Evolutionary conservation across 2,888 invertebrate genomes (phyloP).

Genomic region (Palloptera scutellata): DNA sequence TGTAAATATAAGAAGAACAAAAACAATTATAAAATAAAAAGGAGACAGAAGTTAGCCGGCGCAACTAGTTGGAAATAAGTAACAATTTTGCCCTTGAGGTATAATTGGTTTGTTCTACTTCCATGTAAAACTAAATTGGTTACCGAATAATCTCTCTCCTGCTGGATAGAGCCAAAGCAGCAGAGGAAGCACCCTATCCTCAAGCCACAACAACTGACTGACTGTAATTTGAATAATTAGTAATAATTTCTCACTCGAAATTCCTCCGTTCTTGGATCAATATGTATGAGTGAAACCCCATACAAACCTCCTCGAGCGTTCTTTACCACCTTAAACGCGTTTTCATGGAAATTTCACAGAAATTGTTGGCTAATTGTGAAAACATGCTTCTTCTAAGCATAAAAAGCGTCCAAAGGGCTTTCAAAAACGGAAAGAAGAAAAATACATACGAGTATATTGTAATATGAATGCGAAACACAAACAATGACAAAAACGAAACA

Average conservation of each 20-base stretch:
- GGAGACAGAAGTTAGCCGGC: neutral
- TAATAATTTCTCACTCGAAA: too few relatives aligned
- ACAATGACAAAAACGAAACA: slow-evolving; percentile 34
- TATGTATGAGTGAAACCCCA: neutral
- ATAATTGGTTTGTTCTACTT: too few relatives aligned
- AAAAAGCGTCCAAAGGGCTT: neutral
- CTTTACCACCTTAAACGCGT: neutral
- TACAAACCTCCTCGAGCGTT: neutral
- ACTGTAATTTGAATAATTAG: too few relatives aligned
- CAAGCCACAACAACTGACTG: too few relatives aligned
- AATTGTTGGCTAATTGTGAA: slow-evolving; percentile 27
- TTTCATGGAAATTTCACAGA: slow-evolving; percentile 12
- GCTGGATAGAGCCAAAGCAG: too few relatives aligned
- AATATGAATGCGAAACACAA: slow-evolving; percentile 15
- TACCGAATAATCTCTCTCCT: too few relatives aligned
- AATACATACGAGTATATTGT: neutral
- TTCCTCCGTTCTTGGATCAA: neutral
- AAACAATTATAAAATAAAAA: neutral
- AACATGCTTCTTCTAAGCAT: slow-evolving; percentile 3
- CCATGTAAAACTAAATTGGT: too few relatives aligned
- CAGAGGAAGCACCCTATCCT: too few relatives aligned
- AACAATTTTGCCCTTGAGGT: too few relatives aligned
- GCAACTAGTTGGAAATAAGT: too few relatives aligned
- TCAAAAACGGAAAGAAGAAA: neutral
- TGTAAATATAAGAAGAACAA: neutral